Evolutionary conservation across 2,113 vertebrate species (phyloP), one percentile per base, ranked within the genome.

Genomic region (Indri indri): DNA sequence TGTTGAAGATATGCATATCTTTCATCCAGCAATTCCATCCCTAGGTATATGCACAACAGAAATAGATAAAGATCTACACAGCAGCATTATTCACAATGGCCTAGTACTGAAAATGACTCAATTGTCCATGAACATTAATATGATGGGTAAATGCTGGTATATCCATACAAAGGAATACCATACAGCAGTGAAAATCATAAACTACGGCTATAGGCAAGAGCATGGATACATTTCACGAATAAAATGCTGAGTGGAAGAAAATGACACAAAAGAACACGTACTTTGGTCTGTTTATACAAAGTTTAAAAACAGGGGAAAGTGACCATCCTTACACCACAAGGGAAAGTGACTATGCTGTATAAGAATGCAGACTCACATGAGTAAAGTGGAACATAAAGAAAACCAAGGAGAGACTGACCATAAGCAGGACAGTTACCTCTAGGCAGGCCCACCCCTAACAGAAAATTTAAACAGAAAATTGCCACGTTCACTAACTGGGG

Each of bases 401-500:
- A 52, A 76, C 11, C 37, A 84, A 73, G 42, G 34, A 66, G 13
- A 20, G 6, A 27, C 57, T 59, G 34, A 50, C 12, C 12, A 11
- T 22, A 50, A 50, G 66, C 0, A 71, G 4, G 34, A 27, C 9
- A 45, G 5, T 13, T 47, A 50, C 13, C 42, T 82, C 66, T 74
- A 12, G 32, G 32, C 52, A 59, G 73, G 23, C 18, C 83, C 4
- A 42, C 22, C 17, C 32, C 37, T 16, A 82, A 40, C 14, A 89
- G 25, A 74, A 89, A 65, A 18, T 98, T 98, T 98, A 97, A 96
- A 95, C 76, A 91, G 95, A 96, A 96, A 96, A 98, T 88, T 95
- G 91, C 96, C 97, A 95, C 0, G 4, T 96, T 97, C 96, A 91
- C 89, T 96, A 92, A 96, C 91, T 97, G 98, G 98, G 97, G 98